phyloP scores from a whole-genome alignment of 2,113 vertebrate species.

The Ceyx cyanopectus region DNA sequence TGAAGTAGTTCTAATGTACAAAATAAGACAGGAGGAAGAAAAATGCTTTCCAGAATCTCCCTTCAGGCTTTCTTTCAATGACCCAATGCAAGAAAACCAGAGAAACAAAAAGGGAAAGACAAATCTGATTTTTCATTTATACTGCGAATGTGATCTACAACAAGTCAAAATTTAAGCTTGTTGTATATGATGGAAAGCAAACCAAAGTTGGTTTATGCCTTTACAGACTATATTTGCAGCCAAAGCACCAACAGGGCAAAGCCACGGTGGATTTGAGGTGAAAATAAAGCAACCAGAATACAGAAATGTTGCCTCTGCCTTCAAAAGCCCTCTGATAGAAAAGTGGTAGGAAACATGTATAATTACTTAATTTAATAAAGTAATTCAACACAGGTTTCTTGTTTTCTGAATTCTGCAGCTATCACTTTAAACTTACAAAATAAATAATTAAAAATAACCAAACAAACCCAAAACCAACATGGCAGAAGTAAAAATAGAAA shows the following conservation, averaged over 20 bases:
- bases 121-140: slow-evolving; percentile 25
- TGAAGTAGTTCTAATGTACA: slow-evolving; percentile 59
- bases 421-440: background rate
- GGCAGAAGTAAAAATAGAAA: background rate
- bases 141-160: background rate
- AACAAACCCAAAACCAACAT: background rate
- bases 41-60: slow-evolving; percentile 41
- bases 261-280: background rate
- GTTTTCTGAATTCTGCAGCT: background rate
- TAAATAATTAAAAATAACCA: background rate
- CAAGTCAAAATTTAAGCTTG: background rate
- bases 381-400: background rate
- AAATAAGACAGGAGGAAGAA: slow-evolving; percentile 46
- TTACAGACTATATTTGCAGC: background rate
- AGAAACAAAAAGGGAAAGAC: slow-evolving; percentile 9
- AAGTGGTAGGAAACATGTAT: background rate
- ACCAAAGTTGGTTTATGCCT: background rate
- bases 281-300: background rate
- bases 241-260: background rate
- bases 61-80: slow-evolving; percentile 50
- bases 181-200: background rate
- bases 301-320: background rate
- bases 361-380: background rate
- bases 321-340: background rate
- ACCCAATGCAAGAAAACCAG: slow-evolving; percentile 22